phyloP scores from a whole-genome alignment of 2,113 vertebrate genomes.

The Suricata suricatta region DNA sequence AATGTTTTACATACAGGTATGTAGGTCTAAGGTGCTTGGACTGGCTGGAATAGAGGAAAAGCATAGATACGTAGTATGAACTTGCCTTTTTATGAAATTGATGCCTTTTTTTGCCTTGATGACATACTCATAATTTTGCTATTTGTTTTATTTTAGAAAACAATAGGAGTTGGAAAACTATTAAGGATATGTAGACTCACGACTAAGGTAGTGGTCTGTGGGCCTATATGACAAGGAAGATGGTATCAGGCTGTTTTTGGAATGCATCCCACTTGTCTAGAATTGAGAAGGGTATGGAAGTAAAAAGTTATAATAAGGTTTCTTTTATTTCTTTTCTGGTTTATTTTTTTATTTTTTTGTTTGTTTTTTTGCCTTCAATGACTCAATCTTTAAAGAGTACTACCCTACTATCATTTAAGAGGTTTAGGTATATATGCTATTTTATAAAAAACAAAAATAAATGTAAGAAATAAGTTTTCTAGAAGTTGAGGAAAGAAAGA shows the following conservation, averaged over 20 bases:
- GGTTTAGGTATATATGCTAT: not conserved
- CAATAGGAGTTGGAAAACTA: not conserved
- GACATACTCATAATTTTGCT: not conserved
- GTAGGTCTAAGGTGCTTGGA: not conserved
- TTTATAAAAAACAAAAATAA: not conserved
- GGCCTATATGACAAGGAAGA: not conserved
- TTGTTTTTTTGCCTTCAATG: not conserved
- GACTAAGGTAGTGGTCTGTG: not conserved
- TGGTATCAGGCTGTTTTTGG: not conserved
- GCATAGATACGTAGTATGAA: not conserved
- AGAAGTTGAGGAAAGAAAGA: not conserved
- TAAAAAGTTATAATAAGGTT: not conserved
- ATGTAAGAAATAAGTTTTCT: not conserved
- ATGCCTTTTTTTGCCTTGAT: not conserved
- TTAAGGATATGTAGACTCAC: not conserved
- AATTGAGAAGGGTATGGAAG: not conserved
- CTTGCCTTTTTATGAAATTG: not conserved
- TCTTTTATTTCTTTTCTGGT: not conserved
- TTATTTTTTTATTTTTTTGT: not conserved
- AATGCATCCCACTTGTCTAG: not conserved
- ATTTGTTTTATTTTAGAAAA: slow-evolving; percentile 33
- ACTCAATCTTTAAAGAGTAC: not conserved
- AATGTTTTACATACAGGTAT: not conserved
- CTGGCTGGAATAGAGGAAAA: not conserved
- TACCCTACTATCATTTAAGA: not conserved